These are phyloP conservation scores for Dynastes grantii DNA, from an alignment of 2,888 invertebrate species.

Conservation along the genomic window DNA sequence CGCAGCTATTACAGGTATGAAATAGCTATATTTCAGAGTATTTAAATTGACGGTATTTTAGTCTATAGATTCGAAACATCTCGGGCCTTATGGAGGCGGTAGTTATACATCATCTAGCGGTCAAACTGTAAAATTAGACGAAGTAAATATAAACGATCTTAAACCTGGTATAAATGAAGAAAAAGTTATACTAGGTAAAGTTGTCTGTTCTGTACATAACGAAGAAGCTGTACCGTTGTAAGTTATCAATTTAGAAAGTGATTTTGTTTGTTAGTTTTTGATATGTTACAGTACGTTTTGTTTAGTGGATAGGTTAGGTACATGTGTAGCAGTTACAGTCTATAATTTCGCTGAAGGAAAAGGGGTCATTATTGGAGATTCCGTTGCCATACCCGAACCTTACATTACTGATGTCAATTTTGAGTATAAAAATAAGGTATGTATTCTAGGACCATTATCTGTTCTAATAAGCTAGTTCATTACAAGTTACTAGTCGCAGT, in stretches of 20 bases:
- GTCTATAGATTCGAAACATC: slow-evolving; percentile 79
- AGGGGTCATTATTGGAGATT: slow-evolving; percentile 89
- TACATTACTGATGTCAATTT: slow-evolving; percentile 76
- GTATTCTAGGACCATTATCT: slow-evolving; percentile 49
- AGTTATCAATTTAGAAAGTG: slow-evolving; percentile 67
- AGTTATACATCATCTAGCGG: slow-evolving; percentile 72
- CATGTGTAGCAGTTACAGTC: slow-evolving; percentile 83
- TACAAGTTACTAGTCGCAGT: neutral
- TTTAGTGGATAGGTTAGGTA: slow-evolving; percentile 81
- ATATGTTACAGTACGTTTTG: slow-evolving; percentile 82
- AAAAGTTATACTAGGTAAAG: slow-evolving; percentile 83
- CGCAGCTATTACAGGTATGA: slow-evolving; percentile 78
- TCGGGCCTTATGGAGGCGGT: slow-evolving; percentile 80
- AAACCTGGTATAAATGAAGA: slow-evolving; percentile 78
- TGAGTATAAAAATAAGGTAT: slow-evolving; percentile 74
- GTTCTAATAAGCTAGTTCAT: too few relatives aligned
- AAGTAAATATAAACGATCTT: slow-evolving; percentile 73
- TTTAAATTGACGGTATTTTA: slow-evolving; percentile 64
- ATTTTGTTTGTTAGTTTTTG: slow-evolving; percentile 48
- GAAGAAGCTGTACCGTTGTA: slow-evolving; percentile 86
- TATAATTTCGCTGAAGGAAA: slow-evolving; percentile 89
- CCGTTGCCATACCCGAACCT: slow-evolving; percentile 87
- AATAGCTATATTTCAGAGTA: slow-evolving; percentile 42
- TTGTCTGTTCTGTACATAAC: slow-evolving; percentile 85
- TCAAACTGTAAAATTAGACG: slow-evolving; percentile 72